Conservation (phyloP, 2,113 vertebrate genomes). For the Phaethon lepturus region DNA sequence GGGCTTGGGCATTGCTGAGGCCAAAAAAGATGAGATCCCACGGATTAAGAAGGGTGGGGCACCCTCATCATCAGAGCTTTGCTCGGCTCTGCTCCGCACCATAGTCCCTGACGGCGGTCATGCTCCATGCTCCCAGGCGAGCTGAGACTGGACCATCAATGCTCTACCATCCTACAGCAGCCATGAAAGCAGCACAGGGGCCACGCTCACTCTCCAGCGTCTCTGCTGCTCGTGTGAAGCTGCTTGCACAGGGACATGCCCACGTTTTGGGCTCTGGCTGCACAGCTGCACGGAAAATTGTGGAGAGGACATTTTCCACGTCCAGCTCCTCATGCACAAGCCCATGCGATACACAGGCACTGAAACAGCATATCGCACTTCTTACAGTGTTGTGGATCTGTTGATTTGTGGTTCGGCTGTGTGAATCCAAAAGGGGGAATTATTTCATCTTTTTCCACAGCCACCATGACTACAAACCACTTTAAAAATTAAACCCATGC, state of each 20-base stretch:
- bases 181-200: neutral
- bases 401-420: neutral
- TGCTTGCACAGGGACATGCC: neutral
- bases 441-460: neutral
- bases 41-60: neutral
- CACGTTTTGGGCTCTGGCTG: neutral
- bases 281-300: accelerated
- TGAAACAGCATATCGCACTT: neutral
- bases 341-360: neutral
- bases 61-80: accelerated
- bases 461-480: neutral
- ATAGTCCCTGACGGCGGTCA: accelerated
- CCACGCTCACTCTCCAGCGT: neutral
- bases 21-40: neutral
- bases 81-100: neutral
- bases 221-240: neutral
- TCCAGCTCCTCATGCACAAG: neutral
- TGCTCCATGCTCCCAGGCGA: neutral
- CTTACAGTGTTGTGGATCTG: neutral
- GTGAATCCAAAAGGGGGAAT: neutral
- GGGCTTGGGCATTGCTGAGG: neutral
- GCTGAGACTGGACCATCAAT: neutral
- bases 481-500: neutral
- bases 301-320: neutral
- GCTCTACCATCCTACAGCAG: neutral